Evolutionary conservation across 2,888 invertebrate genomes (phyloP).

Genomic region (Patella ulyssiponensis): DNA sequence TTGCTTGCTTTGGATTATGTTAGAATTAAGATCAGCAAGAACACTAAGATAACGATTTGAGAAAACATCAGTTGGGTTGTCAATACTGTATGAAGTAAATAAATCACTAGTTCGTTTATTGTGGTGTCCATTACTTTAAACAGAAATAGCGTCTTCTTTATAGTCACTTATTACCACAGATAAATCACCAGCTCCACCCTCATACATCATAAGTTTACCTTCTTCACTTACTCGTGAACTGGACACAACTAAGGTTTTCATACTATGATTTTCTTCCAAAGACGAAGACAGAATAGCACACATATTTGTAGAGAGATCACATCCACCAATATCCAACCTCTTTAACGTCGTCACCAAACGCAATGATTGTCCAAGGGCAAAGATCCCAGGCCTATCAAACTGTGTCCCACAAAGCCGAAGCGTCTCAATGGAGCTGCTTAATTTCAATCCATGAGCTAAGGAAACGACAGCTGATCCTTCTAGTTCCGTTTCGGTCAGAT

Average conservation of each 20-base stretch:
- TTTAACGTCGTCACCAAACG: slow-evolving; percentile 51
- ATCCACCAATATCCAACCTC: slow-evolving; percentile 56
- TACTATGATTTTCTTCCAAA: not conserved
- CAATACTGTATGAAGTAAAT: too few relatives aligned
- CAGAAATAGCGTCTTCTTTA: too few relatives aligned
- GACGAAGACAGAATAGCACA: slow-evolving; percentile 50
- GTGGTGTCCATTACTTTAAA: too few relatives aligned
- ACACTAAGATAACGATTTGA: too few relatives aligned
- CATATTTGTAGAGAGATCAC: slow-evolving; percentile 54
- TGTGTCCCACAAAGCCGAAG: slow-evolving; percentile 97
- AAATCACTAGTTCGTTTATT: too few relatives aligned
- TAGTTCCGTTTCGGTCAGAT: slow-evolving; percentile 50
- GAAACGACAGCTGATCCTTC: slow-evolving; percentile 55
- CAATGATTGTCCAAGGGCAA: slow-evolving; percentile 52
- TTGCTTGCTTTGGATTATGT: too few relatives aligned
- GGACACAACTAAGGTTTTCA: not conserved
- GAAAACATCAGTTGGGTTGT: too few relatives aligned
- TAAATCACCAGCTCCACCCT: too few relatives aligned
- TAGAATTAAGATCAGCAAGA: too few relatives aligned
- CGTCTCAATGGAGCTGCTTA: slow-evolving; percentile 74
- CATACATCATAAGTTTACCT: too few relatives aligned
- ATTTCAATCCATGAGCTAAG: slow-evolving; percentile 58
- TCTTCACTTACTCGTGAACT: not conserved
- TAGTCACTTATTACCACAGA: too few relatives aligned
- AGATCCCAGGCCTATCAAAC: slow-evolving; percentile 75